These are phyloP conservation scores for Aleiodes leptofemur DNA, from an alignment of 2,888 invertebrate species.

Conservation along the genomic window DNA sequence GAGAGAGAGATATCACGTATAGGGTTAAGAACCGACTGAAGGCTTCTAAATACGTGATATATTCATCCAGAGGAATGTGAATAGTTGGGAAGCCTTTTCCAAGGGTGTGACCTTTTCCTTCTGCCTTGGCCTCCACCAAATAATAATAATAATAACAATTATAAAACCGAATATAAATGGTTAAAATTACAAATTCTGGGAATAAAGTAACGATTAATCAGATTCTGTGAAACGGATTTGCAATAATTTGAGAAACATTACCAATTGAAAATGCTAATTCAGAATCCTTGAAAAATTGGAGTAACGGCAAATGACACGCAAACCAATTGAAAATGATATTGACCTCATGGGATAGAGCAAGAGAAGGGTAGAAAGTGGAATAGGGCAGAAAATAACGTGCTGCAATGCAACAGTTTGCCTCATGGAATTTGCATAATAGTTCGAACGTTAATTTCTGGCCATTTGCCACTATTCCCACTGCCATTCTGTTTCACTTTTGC, in stretches of 20 bases:
- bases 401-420: constrained; percentile 38
- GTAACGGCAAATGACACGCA: constrained; percentile 29
- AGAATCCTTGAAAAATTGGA: constrained; percentile 13
- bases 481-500: not conserved
- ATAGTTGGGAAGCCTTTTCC: too few relatives aligned
- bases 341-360: not conserved
- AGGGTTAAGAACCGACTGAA: too few relatives aligned
- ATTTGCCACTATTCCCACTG: constrained; percentile 16
- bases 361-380: too few relatives aligned
- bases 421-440: constrained; percentile 40
- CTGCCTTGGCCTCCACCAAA: too few relatives aligned
- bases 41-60: too few relatives aligned
- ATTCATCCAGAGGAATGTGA: too few relatives aligned
- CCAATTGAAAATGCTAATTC: constrained; percentile 16
- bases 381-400: not conserved
- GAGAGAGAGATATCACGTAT: too few relatives aligned
- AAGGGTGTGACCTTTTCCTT: too few relatives aligned
- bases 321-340: constrained; percentile 18
- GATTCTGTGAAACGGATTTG: not conserved
- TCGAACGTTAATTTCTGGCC: constrained; percentile 32
- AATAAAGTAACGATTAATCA: not conserved
- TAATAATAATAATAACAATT: too few relatives aligned
- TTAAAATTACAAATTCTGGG: too few relatives aligned
- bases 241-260: constrained; percentile 2
- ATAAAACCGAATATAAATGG: too few relatives aligned